Conservation (phyloP, 2,888 invertebrate species). For the Drosophila subquinaria region DNA sequence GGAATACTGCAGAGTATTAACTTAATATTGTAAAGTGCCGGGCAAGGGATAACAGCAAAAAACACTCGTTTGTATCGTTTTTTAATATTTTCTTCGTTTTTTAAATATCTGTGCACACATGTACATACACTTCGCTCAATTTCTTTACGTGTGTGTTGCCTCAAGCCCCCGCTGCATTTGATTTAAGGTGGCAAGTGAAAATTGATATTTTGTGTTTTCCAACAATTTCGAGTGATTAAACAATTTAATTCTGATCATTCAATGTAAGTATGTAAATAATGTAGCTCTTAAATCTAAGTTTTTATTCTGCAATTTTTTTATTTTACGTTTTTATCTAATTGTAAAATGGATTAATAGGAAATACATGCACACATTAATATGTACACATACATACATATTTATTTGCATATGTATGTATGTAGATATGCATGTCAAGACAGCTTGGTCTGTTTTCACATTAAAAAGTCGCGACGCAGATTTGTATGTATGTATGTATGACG, state of each 20-base stretch:
- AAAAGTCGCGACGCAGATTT: background rate
- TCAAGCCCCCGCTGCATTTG: conserved; percentile 17
- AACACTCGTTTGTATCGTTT: conserved; percentile 54
- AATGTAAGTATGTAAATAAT: conserved; percentile 13
- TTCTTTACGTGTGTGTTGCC: conserved; percentile 40
- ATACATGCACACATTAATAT: conserved; percentile 6
- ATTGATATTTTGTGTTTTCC: conserved; percentile 21
- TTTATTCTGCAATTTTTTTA: background rate
- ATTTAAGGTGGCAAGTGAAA: conserved; percentile 22
- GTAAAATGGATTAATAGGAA: conserved; percentile 7
- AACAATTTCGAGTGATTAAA: conserved; percentile 20
- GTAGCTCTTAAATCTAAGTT: background rate
- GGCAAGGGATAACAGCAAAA: conserved; percentile 2
- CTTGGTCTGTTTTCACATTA: background rate
- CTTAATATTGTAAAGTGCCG: conserved; percentile 18
- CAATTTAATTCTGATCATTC: conserved; percentile 1
- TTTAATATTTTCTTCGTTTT: conserved; percentile 57
- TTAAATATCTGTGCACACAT: conserved; percentile 53
- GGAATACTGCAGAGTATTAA: conserved; percentile 1
- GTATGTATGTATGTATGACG: conserved; percentile 1
- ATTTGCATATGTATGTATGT: background rate
- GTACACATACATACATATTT: conserved; percentile 1
- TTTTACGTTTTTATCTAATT: conserved; percentile 1
- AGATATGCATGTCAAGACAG: background rate
- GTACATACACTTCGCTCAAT: conserved; percentile 40